Conservation (phyloP, 2,888 invertebrate species). For the Tetropium fuscum region DNA sequence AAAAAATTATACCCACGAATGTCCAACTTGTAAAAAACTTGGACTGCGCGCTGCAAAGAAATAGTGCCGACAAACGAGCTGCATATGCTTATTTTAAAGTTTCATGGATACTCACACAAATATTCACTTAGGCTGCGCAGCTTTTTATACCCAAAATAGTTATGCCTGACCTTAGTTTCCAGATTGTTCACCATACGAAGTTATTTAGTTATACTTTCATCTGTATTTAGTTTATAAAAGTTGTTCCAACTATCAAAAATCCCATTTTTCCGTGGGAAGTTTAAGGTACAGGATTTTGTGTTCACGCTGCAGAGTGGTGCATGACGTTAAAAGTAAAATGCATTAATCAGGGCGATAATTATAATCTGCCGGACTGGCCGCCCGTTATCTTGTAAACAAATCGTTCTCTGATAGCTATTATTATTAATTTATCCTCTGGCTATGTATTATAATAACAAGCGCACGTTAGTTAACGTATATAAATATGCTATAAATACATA, state of each 20-base stretch:
- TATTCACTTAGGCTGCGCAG: not conserved
- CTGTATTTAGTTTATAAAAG: too few species aligned
- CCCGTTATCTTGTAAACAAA: conserved; percentile 3
- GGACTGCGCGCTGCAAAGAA: not conserved
- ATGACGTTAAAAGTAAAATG: conserved; percentile 30
- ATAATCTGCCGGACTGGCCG: conserved; percentile 18
- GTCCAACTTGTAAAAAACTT: too few species aligned
- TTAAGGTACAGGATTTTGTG: too few species aligned
- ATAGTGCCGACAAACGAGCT: not conserved
- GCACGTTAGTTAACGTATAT: not conserved
- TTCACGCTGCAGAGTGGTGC: conserved; percentile 4
- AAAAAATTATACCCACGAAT: too few species aligned
- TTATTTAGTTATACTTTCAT: too few species aligned
- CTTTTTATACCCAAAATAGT: not conserved
- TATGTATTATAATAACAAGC: conserved; percentile 3
- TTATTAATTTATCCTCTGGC: conserved; percentile 6
- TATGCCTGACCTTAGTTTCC: too few species aligned
- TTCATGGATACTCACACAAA: not conserved
- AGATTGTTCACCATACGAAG: too few species aligned
- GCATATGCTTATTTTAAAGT: not conserved
- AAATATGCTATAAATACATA: conserved; percentile 1
- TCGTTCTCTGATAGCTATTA: conserved; percentile 14
- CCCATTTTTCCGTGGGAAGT: too few species aligned
- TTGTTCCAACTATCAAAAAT: too few species aligned
- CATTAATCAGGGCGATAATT: conserved; percentile 29